Evolutionary conservation across 2,113 vertebrate genomes (phyloP).

Genomic region (rat (Rattus norvegicus)): GRCr8 NC_086019.1:154851001-154851500

Average conservation of each 20-base stretch:
- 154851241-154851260: background rate
- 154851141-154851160: background rate
- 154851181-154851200: background rate
- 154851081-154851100: background rate
- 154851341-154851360: background rate
- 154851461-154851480: background rate
- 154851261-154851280: background rate
- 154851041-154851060: background rate
- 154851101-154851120: background rate
- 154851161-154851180: background rate
- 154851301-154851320: background rate
- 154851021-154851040: background rate
- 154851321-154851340: background rate
- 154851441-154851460: background rate
- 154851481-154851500: background rate
- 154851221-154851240: background rate
- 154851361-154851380: background rate
- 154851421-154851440: background rate
- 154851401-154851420: background rate
- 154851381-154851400: background rate
- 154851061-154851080: background rate
- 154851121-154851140: background rate
- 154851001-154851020: background rate
- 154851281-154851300: background rate
- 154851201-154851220: background rate